These are phyloP conservation scores for Gastrophryne carolinensis DNA, from an alignment of 2,797 vertebrate species.

Conservation along the genomic window DNA sequence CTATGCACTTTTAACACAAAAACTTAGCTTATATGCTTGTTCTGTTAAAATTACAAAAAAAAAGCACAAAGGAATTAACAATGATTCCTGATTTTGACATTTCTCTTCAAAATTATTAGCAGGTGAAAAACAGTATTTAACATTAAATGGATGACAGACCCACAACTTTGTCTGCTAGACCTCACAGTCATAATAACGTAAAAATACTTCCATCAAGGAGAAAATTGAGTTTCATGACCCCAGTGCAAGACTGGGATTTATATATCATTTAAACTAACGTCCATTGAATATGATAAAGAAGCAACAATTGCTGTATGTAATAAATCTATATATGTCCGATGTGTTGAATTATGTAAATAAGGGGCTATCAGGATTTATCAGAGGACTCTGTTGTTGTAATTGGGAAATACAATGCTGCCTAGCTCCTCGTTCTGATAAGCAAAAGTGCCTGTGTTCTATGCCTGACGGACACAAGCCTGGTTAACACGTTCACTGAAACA, in stretches of 20 bases:
- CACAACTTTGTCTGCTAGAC: conserved; percentile 30
- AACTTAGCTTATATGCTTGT: too few relatives aligned
- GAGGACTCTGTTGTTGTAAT: too few relatives aligned
- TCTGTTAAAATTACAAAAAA: conserved; percentile 27
- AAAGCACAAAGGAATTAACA: conserved; percentile 16
- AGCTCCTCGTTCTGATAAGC: too few relatives aligned
- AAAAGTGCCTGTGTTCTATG: too few relatives aligned
- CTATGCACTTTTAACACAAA: too few relatives aligned
- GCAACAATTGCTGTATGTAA: too few relatives aligned
- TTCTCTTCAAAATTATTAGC: conserved; percentile 45
- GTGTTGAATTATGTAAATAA: too few relatives aligned
- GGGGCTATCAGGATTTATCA: too few relatives aligned
- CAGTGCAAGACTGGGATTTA: conserved; percentile 39
- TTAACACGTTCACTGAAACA: too few relatives aligned
- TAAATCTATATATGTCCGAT: too few relatives aligned
- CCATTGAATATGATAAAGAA: conserved; percentile 27
- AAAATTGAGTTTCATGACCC: conserved; percentile 51
- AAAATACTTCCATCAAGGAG: conserved; percentile 47
- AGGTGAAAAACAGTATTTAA: conserved; percentile 52
- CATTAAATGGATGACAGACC: conserved; percentile 44
- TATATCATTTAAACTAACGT: conserved; percentile 39
- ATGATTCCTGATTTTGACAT: conserved; percentile 44
- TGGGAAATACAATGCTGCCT: too few relatives aligned
- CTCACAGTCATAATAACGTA: conserved; percentile 23
- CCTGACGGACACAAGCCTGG: too few relatives aligned